Percentiles rank a stretch among this genome's conserved stretches.
phyloP scores from a whole-genome alignment of 2,888 invertebrate genomes.

The Tryphoninae sp. region DNA sequence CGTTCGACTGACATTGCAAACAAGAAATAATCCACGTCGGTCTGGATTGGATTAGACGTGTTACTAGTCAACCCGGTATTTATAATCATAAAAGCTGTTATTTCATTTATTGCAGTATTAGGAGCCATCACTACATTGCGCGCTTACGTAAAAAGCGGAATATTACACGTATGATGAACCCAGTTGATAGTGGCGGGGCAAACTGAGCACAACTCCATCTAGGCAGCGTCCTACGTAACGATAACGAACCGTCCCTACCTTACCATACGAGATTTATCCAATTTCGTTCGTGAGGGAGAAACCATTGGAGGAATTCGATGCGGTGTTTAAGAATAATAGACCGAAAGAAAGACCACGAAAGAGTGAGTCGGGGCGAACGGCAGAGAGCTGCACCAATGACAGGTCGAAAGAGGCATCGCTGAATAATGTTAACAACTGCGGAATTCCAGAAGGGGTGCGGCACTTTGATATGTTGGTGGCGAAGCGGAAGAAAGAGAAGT shows the following conservation, averaged over 20 bases:
- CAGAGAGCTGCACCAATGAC: conserved; percentile 62
- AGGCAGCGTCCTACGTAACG: background rate
- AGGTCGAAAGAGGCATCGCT: conserved; percentile 70
- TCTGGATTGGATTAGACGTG: no score
- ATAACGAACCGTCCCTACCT: background rate
- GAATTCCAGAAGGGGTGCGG: conserved; percentile 72
- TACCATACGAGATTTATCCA: background rate
- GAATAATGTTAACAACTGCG: conserved; percentile 76
- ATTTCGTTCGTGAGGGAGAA: background rate
- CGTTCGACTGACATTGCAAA: no score
- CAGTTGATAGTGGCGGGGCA: no score
- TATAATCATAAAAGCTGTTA: no score
- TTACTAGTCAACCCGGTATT: no score
- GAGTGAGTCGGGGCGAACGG: conserved; percentile 39
- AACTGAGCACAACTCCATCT: background rate
- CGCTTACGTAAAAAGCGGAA: no score
- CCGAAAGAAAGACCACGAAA: background rate
- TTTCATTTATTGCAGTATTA: no score
- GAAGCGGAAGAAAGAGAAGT: conserved; percentile 41
- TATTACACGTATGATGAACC: no score
- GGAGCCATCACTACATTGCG: no score
- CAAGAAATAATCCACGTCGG: no score
- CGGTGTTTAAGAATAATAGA: conserved; percentile 7
- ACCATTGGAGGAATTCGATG: background rate
- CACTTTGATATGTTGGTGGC: conserved; percentile 65